Base-by-base conservation (phyloP, 2,797 vertebrate genomes). In the Chaetodon trifasciatus region DNA sequence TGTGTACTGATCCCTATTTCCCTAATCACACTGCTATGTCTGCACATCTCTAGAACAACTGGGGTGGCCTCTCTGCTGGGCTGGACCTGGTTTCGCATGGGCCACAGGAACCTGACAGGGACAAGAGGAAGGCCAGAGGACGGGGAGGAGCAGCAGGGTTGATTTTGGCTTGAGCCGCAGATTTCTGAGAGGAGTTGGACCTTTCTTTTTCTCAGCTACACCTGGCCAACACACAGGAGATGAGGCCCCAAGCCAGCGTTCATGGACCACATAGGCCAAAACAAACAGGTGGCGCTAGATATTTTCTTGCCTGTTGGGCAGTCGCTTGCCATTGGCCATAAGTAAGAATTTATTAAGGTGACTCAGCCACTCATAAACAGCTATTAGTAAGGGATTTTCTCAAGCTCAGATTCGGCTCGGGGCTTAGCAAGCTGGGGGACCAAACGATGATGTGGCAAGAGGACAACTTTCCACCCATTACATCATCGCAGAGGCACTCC, bases 311-410 rank as follows among this genome's bases (percentile, higher is more conserved):
- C 69, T 75, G 62, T 81, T 84, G 69, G 70, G 77, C 52, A 77
- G 60, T 84, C 49, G 42, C 74, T 86, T n/a, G 56, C 78, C 71
- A 80, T 89, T 83, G 78, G 75, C 58, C 57, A 85, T 87, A 84
- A 86, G 79, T 82, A 79, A 86, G 79, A 79, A 89, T 94, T 93
- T 91, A 93, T 92, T 92, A 90, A 90, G 76, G 85, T 91, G 84
- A 92, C 88, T 93, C 89, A 91, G 85, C 72, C 68, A 47, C 81
- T 92, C 88, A 85, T 93, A 90, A 91, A 92, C 88, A 93, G 84
- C 79, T 90, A 91, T 91, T 92, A 92, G 79, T 67, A 19, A 73
- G 72, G 86, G 88, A 88, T 90, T 91, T 92, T 85, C 84, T 90
- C 75, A 70, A 56, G 82, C 78, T 91, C 77, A 77, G 70, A 82